Evolutionary conservation across 2,113 vertebrate species (phyloP).

Genomic region (Lanius collurio): DNA sequence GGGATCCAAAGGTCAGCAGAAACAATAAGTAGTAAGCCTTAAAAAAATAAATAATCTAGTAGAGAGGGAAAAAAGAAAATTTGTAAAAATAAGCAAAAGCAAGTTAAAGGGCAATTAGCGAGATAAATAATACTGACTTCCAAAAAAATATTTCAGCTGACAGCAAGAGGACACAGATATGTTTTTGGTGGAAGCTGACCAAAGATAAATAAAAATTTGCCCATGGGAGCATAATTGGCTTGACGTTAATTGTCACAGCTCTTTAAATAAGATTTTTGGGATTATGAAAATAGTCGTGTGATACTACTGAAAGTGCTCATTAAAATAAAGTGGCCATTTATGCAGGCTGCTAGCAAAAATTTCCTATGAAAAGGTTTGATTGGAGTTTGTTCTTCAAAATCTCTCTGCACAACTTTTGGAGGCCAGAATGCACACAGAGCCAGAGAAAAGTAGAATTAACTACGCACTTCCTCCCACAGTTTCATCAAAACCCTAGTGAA

Average conservation of each 20-base stretch:
- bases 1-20: neutral
- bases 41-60: neutral
- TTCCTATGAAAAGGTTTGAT: neutral
- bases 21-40: constrained; percentile 42
- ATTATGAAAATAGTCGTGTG: neutral
- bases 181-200: constrained; percentile 36
- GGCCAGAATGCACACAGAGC: neutral
- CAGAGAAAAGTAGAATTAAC: neutral
- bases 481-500: neutral
- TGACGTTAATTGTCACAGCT: neutral
- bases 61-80: neutral
- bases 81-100: constrained; percentile 46
- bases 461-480: neutral
- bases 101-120: constrained; percentile 43
- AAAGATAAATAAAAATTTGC: constrained; percentile 39
- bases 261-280: constrained; percentile 12
- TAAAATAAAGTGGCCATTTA: neutral
- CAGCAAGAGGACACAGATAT: neutral
- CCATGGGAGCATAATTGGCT: constrained; percentile 9
- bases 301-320: neutral
- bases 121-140: constrained; percentile 27
- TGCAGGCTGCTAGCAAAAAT: neutral
- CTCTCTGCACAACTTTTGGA: neutral
- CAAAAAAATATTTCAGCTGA: neutral
- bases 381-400: neutral